Conservation (phyloP, 2,888 invertebrate genomes). For the Tanytarsus gracilentus region DNA sequence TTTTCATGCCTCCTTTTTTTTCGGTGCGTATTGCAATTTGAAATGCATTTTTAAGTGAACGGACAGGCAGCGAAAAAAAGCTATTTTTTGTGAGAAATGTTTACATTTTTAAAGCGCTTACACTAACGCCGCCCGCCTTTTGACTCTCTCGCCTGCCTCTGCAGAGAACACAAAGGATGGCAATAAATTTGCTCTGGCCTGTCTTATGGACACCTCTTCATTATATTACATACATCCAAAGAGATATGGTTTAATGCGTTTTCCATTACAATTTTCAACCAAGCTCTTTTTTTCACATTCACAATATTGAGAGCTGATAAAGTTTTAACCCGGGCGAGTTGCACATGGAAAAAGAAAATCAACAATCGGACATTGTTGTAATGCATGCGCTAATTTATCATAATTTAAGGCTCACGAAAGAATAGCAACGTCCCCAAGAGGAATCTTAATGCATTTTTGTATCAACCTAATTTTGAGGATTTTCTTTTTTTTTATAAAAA, state of each 20-base stretch:
- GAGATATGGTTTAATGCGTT: neutral
- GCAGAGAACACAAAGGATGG: neutral
- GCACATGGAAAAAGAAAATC: neutral
- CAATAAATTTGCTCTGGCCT: slow-evolving; percentile 17
- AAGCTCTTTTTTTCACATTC: too few relatives aligned
- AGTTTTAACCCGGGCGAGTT: too few relatives aligned
- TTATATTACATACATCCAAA: too few relatives aligned
- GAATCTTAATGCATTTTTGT: too few relatives aligned
- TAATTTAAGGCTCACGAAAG: neutral
- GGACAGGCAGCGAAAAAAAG: neutral
- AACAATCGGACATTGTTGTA: slow-evolving; percentile 6
- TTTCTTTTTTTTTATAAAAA: too few relatives aligned
- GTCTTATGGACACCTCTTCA: slow-evolving; percentile 20
- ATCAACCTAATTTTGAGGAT: too few relatives aligned
- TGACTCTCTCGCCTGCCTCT: neutral
- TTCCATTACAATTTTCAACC: too few relatives aligned
- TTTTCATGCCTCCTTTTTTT: neutral
- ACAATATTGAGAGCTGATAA: too few relatives aligned
- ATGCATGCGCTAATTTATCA: slow-evolving; percentile 1
- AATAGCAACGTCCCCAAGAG: neutral
- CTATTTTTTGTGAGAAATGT: neutral
- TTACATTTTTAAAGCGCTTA: slow-evolving; percentile 3
- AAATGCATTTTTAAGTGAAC: neutral
- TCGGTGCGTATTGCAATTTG: slow-evolving; percentile 3
- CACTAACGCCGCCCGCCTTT: slow-evolving; percentile 18